Evolutionary conservation across 2,113 vertebrate species (phyloP), one percentile per base, ranked within the genome.

Genomic region (Rana temporaria): DNA sequence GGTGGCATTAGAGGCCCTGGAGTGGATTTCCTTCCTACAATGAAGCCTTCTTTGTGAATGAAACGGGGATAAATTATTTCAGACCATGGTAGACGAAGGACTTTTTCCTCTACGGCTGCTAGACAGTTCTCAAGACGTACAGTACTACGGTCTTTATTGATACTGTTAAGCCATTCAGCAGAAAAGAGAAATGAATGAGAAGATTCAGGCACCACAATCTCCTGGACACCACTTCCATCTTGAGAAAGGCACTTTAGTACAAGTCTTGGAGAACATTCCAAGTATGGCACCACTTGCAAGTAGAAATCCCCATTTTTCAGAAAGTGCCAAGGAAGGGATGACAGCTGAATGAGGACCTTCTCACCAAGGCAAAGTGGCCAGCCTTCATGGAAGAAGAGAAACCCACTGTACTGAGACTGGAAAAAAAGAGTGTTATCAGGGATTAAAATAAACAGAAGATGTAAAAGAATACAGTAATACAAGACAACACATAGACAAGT

Each of bases 271-370:
- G 95, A 93, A 60, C 95, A 94, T 0, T 95, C 95, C 17, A 94
- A 94, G 66, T 95, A 96, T 73, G 96, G 96, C 53, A 96, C 95
- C 85, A 98, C 95, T 89, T 97, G 96, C 62, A 98, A 92, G 90
- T 98, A 98, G 92, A 98, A 98, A 90, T 98, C 96, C 18, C 95
- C 95, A 0, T 93, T 91, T 71, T 92, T 92, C 78, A 98, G 91
- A 66, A 94, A 92, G 90, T 96, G 93, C 96, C 96, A 97, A 84
- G 96, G 96, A 73, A 98, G 85, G 9, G 96, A 95, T 24, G 96
- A 95, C 22, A 98, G 91, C 82, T 98, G 96, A 2, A 98, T 94
- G 0, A 97, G 94, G 65, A 98, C 94, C 84, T 95, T 95, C 59
- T 90, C 90, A 0, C 87, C 92, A 66, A 96, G 89, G 82, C 93